phyloP scores from a whole-genome alignment of 2,888 invertebrate genomes.

The Tiliacea aurago region DNA sequence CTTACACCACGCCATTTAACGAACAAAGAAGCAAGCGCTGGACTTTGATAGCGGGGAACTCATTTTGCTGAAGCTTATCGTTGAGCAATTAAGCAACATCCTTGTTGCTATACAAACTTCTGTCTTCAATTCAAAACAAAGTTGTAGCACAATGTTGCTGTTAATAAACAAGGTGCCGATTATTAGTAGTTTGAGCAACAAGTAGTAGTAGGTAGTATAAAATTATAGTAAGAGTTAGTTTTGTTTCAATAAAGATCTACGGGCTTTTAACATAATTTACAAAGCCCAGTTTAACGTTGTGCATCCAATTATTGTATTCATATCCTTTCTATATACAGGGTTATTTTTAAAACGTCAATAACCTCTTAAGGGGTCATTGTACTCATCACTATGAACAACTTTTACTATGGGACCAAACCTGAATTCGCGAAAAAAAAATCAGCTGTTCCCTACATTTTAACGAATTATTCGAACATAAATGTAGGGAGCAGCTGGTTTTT shows the following conservation, averaged over 20 bases:
- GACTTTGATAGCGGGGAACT: conserved; percentile 57
- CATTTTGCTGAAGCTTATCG: conserved; percentile 55
- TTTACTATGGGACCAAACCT: too few relatives aligned
- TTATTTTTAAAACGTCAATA: too few relatives aligned
- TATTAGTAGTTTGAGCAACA: conserved; percentile 47
- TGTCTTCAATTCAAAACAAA: conserved; percentile 52
- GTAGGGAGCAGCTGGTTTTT: too few relatives aligned
- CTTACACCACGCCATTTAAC: conserved; percentile 32
- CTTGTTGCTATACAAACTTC: conserved; percentile 49
- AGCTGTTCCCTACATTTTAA: too few relatives aligned
- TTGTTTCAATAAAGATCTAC: too few relatives aligned
- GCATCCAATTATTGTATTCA: not conserved
- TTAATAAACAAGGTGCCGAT: conserved; percentile 49
- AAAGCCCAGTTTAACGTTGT: not conserved
- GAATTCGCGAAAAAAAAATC: too few relatives aligned
- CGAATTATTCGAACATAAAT: too few relatives aligned
- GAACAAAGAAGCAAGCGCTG: conserved; percentile 51
- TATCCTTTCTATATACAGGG: too few relatives aligned
- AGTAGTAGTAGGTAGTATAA: conserved; percentile 3
- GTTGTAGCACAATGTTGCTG: conserved; percentile 36
- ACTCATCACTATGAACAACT: too few relatives aligned
- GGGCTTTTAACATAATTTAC: too few relatives aligned
- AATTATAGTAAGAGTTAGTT: not conserved
- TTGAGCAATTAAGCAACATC: conserved; percentile 59
- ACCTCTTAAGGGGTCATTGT: too few relatives aligned